A percentile compares a stretch with the other conserved stretches of the same genome.
Evolutionary conservation across 2,113 vertebrate species (phyloP).

Genomic region (Trochalopteron elliotii): DNA sequence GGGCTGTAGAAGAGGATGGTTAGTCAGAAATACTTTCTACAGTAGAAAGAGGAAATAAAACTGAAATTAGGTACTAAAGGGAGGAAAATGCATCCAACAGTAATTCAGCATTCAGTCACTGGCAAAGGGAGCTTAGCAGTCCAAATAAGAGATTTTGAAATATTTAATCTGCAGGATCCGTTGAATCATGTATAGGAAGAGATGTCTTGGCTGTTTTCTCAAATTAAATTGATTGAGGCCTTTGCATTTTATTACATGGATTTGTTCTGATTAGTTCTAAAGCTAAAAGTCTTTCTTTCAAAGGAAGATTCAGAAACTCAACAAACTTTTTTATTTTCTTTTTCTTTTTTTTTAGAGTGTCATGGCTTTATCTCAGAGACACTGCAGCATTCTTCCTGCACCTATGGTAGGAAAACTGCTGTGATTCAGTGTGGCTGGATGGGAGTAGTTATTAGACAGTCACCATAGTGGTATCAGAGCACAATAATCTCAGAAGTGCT

Average conservation of each 20-base stretch:
- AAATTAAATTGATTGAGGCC: not conserved
- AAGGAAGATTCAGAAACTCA: not conserved
- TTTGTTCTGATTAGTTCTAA: not conserved
- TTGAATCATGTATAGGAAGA: not conserved
- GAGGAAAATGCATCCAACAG: not conserved
- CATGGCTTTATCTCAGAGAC: not conserved
- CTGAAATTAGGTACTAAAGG: not conserved
- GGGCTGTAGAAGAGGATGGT: not conserved
- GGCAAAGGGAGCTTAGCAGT: not conserved
- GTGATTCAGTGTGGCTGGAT: not conserved
- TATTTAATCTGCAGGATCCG: slow-evolving; percentile 5
- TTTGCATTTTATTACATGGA: not conserved
- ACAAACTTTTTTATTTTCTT: not conserved
- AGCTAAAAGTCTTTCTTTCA: not conserved
- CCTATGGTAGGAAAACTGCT: not conserved
- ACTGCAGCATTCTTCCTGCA: not conserved
- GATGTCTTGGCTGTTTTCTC: not conserved
- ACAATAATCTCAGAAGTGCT: not conserved
- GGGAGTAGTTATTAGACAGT: not conserved
- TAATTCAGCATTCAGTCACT: not conserved
- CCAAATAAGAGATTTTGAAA: not conserved
- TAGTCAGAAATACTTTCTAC: slow-evolving; percentile 3
- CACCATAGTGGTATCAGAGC: not conserved
- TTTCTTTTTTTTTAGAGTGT: too few species aligned
- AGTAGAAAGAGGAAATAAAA: not conserved